Conservation (phyloP, 2,888 invertebrate species). For the Eilema caniola region DNA sequence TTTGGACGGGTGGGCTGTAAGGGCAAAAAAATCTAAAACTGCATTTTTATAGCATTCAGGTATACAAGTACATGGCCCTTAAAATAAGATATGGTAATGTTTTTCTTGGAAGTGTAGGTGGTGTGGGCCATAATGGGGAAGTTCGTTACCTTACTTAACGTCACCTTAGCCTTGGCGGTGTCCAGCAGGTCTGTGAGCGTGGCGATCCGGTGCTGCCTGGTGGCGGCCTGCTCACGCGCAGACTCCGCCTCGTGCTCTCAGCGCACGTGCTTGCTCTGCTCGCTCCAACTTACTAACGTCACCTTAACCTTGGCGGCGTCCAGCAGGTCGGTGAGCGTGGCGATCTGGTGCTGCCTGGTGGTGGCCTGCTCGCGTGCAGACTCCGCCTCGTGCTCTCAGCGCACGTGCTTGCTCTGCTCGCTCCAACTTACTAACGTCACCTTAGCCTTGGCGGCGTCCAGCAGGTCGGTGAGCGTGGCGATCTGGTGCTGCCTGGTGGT, state of each 20-base stretch:
- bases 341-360: slow-evolving; percentile 93
- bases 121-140: no score
- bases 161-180: slow-evolving; percentile 93
- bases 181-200: slow-evolving; percentile 92
- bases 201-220: slow-evolving; percentile 93
- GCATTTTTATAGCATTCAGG: no score
- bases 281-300: slow-evolving; percentile 19
- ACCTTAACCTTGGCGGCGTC: slow-evolving; percentile 95
- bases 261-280: slow-evolving; percentile 71
- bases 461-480: slow-evolving; percentile 90
- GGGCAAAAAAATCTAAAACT: no score
- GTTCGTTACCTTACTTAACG: not conserved
- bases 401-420: slow-evolving; percentile 52
- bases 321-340: slow-evolving; percentile 91
- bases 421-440: slow-evolving; percentile 61
- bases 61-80: no score
- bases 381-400: slow-evolving; percentile 91
- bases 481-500: slow-evolving; percentile 93
- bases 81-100: no score
- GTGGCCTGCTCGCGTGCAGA: slow-evolving; percentile 91
- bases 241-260: slow-evolving; percentile 90
- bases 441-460: slow-evolving; percentile 95
- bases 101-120: no score
- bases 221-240: slow-evolving; percentile 91
- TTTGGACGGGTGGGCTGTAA: no score